A percentile compares a stretch with the other conserved stretches of the same genome.
These are phyloP conservation scores for Cavia porcellus DNA, from an alignment of 2,113 vertebrate genomes.

Conservation along the genomic window DNA sequence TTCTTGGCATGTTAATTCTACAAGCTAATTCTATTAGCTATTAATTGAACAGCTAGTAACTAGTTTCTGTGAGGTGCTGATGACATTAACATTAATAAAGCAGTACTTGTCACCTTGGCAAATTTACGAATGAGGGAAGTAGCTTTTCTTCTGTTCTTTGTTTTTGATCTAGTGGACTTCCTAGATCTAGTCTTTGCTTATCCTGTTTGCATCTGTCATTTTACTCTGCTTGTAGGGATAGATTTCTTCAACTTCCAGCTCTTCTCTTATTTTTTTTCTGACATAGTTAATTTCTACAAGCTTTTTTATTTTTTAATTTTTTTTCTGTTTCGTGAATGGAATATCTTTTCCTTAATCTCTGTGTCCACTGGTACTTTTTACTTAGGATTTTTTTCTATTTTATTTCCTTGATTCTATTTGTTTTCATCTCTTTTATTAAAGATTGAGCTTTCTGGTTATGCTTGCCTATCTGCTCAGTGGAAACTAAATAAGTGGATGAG, in stretches of 20 bases:
- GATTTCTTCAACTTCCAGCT: not conserved
- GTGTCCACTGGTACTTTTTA: not conserved
- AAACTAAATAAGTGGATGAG: not conserved
- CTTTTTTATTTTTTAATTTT: constrained; percentile 26
- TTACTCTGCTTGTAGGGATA: not conserved
- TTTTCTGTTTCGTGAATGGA: constrained; percentile 29
- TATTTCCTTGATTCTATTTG: constrained; percentile 5
- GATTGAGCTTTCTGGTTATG: not conserved
- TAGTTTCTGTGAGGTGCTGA: not conserved
- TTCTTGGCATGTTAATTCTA: constrained; percentile 40
- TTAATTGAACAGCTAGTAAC: constrained; percentile 9
- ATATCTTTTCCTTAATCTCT: constrained; percentile 23
- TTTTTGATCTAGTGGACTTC: constrained; percentile 5
- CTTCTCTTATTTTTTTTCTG: constrained; percentile 39
- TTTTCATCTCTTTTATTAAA: constrained; percentile 52
- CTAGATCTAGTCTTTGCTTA: not conserved
- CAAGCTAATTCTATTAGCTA: not conserved
- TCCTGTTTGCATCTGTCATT: constrained; percentile 20
- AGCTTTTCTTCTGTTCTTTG: constrained; percentile 19
- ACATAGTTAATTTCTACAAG: constrained; percentile 30
- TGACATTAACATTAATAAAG: constrained; percentile 55
- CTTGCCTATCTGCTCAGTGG: not conserved
- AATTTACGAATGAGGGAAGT: constrained; percentile 11
- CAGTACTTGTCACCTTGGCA: constrained; percentile 45
- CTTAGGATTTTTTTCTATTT: not conserved